phyloP scores from a whole-genome alignment of 2,888 invertebrate genomes.

The Leucoptera coffeella region DNA sequence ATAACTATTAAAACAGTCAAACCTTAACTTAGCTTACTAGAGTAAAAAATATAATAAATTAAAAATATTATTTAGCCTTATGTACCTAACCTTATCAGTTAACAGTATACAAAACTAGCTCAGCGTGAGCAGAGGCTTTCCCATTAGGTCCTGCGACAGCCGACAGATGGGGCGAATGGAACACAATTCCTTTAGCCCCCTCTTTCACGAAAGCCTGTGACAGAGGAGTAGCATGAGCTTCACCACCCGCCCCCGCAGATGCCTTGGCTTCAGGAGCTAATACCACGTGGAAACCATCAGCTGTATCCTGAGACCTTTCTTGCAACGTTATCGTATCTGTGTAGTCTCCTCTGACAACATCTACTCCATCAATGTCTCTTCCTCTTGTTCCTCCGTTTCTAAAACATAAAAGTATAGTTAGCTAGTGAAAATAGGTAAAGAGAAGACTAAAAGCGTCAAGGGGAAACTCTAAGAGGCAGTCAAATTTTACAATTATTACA shows the following conservation, averaged over 20 bases:
- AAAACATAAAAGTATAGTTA: slow-evolving; percentile 19
- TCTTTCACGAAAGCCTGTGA: slow-evolving; percentile 58
- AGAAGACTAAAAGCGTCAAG: too few species aligned
- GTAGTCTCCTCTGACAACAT: too few species aligned
- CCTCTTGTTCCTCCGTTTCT: slow-evolving; percentile 18
- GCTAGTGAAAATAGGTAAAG: slow-evolving; percentile 10
- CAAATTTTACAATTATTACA: too few species aligned
- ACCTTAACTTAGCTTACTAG: too few species aligned
- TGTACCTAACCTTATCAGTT: too few species aligned
- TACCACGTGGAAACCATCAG: too few species aligned
- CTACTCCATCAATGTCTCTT: slow-evolving; percentile 11
- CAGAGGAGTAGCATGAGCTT: slow-evolving; percentile 64
- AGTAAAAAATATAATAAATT: too few species aligned
- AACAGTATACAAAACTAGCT: slow-evolving; percentile 58
- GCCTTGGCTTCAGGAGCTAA: slow-evolving; percentile 66
- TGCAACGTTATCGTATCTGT: too few species aligned
- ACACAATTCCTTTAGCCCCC: slow-evolving; percentile 56
- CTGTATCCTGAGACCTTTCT: too few species aligned
- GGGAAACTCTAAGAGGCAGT: too few species aligned
- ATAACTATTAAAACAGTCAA: too few species aligned
- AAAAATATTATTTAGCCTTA: too few species aligned
- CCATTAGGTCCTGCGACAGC: slow-evolving; percentile 73
- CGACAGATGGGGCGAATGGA: slow-evolving; percentile 62
- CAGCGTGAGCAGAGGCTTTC: slow-evolving; percentile 69
- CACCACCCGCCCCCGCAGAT: slow-evolving; percentile 61